Conservation (phyloP, 1,140 invertebrate species). For the Bombus cullumanus region DNA sequence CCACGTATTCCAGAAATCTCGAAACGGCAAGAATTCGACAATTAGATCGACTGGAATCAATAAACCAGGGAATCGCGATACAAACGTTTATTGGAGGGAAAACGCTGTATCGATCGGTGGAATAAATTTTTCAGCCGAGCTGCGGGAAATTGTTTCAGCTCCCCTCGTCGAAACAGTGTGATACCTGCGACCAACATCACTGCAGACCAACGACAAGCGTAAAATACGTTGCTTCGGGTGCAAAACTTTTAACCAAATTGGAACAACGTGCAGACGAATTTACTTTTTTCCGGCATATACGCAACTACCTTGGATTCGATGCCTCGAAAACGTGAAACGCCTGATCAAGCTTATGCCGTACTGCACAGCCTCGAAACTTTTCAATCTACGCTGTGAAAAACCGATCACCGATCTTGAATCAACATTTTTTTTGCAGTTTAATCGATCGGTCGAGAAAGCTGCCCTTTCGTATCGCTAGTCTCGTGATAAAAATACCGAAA, state of each 20-base stretch:
- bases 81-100: conserved; percentile 1
- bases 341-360: neutral
- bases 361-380: neutral
- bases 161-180: neutral
- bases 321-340: neutral
- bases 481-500: neutral
- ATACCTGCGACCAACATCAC: neutral
- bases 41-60: conserved; percentile 5
- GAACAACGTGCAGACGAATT: conserved; percentile 2
- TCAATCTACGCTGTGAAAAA: neutral
- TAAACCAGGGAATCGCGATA: neutral
- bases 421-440: neutral
- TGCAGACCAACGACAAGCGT: conserved; percentile 22
- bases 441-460: neutral
- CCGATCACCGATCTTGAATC: neutral
- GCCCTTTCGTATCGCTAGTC: neutral
- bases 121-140: conserved; percentile 12
- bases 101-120: conserved; percentile 12
- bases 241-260: conserved; percentile 52
- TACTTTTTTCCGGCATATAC: neutral
- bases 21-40: neutral
- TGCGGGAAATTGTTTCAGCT: conserved; percentile 15
- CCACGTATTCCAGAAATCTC: neutral
- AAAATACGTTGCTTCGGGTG: conserved; percentile 35
- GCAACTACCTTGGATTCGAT: too few relatives aligned